These are phyloP conservation scores for Drosophila borborema DNA, from an alignment of 2,888 invertebrate genomes.

Conservation along the genomic window DNA sequence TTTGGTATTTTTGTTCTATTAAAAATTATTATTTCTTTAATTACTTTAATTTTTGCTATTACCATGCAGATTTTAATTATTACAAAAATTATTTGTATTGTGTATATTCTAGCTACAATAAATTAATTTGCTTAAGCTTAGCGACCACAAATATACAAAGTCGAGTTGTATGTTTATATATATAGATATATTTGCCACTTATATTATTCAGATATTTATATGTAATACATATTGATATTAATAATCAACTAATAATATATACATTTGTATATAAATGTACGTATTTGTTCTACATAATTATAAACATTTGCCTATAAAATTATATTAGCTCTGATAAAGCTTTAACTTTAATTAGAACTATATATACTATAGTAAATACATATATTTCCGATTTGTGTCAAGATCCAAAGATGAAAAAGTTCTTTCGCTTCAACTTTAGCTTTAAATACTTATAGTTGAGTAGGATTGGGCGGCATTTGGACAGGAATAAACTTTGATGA, in stretches of 20 bases:
- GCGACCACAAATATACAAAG: too few species aligned
- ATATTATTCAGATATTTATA: not conserved
- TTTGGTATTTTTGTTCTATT: too few species aligned
- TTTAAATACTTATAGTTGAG: not conserved
- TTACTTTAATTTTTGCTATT: too few species aligned
- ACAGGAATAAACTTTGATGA: conserved; percentile 17
- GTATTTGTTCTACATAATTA: not conserved
- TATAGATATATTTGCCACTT: not conserved
- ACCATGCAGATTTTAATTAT: too few species aligned
- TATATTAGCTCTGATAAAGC: conserved; percentile 9
- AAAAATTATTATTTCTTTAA: too few species aligned
- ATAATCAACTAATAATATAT: not conserved
- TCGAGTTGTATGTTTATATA: not conserved
- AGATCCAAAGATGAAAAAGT: not conserved
- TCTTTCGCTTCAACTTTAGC: not conserved
- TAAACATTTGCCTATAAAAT: not conserved
- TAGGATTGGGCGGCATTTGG: not conserved
- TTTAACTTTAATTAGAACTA: not conserved
- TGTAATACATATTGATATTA: not conserved
- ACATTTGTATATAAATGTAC: not conserved
- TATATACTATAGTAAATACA: not conserved
- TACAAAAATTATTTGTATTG: too few species aligned
- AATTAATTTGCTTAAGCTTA: too few species aligned
- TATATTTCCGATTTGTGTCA: not conserved
- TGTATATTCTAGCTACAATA: too few species aligned